Percentiles rank a stretch among this genome's conserved stretches.
phyloP scores from a whole-genome alignment of 2,113 vertebrate species.

The Notarius quadriscutis region DNA sequence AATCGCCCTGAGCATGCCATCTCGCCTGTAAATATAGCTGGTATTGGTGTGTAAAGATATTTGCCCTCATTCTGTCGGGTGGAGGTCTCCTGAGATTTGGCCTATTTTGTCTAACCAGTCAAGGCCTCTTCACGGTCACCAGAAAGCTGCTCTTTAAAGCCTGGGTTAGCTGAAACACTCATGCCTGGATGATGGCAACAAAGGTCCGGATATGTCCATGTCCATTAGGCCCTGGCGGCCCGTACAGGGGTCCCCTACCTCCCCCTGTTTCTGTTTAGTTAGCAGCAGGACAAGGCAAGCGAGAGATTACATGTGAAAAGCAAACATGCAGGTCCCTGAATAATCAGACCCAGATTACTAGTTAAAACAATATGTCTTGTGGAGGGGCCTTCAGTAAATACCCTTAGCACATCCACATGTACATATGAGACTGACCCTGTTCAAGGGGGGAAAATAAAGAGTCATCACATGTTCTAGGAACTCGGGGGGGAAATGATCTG shows the following conservation, averaged over 20 bases:
- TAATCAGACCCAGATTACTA: constrained; percentile 59
- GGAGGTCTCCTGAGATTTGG: constrained; percentile 34
- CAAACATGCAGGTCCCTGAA: constrained; percentile 54
- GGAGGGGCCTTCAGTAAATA: constrained; percentile 20
- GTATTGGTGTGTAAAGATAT: constrained; percentile 34
- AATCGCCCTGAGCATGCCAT: constrained; percentile 6
- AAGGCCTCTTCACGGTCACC: constrained; percentile 53
- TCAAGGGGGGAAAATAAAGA: neutral
- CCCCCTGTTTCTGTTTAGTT: constrained; percentile 58
- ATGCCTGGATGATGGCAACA: constrained; percentile 54
- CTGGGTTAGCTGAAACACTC: constrained; percentile 53
- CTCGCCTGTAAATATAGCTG: constrained; percentile 19
- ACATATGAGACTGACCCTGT: neutral
- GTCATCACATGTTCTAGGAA: neutral
- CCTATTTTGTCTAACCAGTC: constrained; percentile 56
- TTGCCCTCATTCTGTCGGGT: constrained; percentile 29
- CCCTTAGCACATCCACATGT: constrained; percentile 14
- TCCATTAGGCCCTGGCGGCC: constrained; percentile 48
- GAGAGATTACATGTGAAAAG: constrained; percentile 68
- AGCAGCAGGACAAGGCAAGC: constrained; percentile 58
- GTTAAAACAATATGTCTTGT: constrained; percentile 58
- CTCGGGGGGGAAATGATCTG: neutral
- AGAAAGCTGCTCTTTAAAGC: constrained; percentile 53
- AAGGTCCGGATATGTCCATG: constrained; percentile 61
- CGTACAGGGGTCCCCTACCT: constrained; percentile 37